Evolutionary conservation across 1,140 invertebrate species (phyloP).

Genomic region (Aphis craccivora): DNA sequence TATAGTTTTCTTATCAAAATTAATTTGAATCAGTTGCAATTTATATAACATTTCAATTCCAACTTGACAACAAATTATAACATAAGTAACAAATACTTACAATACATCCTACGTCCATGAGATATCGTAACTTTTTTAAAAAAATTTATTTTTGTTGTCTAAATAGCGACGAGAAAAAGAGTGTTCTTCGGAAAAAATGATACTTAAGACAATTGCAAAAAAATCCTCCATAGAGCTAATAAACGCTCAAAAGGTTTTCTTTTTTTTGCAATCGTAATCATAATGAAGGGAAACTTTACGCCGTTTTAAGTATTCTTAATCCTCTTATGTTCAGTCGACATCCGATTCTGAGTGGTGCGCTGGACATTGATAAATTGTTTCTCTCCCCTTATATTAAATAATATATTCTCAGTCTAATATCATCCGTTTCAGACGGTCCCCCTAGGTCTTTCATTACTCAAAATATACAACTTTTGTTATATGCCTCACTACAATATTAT

Average conservation of each 20-base stretch:
- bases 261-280: neutral
- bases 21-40: neutral
- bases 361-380: constrained; percentile 44
- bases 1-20: neutral
- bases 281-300: constrained; percentile 34
- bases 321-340: constrained; percentile 52
- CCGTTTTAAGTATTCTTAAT: constrained; percentile 51
- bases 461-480: neutral
- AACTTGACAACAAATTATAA: neutral
- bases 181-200: neutral
- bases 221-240: neutral
- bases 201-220: constrained; percentile 30
- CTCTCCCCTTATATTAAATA: constrained; percentile 24
- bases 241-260: constrained; percentile 14
- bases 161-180: neutral
- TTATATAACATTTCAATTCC: neutral
- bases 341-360: neutral
- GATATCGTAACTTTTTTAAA: neutral
- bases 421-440: neutral
- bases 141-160: neutral
- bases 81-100: neutral
- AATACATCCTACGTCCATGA: neutral
- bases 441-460: constrained; percentile 8
- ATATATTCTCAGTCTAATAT: constrained; percentile 13
- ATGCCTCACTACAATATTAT: neutral